phyloP scores from a whole-genome alignment of 2,888 invertebrate species.

The Amiota mariae region DNA sequence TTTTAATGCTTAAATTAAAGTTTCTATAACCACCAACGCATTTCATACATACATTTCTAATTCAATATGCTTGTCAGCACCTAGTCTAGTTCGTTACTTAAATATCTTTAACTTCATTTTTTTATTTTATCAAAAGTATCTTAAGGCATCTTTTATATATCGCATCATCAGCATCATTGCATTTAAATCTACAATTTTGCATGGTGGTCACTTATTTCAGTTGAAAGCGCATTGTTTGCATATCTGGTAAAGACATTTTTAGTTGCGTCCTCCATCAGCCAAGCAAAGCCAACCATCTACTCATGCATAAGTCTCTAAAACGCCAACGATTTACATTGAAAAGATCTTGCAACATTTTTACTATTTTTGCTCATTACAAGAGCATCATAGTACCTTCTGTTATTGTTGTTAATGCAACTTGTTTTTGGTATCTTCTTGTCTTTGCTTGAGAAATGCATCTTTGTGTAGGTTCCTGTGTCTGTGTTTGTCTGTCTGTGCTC shows the following conservation, averaged over 20 bases:
- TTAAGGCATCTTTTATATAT: neutral
- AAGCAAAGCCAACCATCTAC: no score
- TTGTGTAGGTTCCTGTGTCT: neutral
- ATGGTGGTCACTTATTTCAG: conserved; percentile 17
- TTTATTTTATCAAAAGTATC: neutral
- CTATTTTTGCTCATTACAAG: conserved; percentile 20
- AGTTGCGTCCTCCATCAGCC: neutral
- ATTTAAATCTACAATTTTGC: conserved; percentile 7
- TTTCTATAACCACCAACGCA: no score
- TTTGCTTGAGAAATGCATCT: conserved; percentile 12
- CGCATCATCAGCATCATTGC: neutral
- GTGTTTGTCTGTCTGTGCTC: neutral
- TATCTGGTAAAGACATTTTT: conserved; percentile 4
- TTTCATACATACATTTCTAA: neutral
- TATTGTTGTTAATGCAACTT: neutral
- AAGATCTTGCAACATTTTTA: neutral
- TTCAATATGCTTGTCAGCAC: conserved; percentile 10
- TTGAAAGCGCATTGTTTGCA: conserved; percentile 26
- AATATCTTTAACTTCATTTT: neutral
- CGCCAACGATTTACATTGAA: conserved; percentile 1
- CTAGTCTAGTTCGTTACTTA: neutral
- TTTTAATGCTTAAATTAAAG: no score
- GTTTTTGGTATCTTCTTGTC: neutral
- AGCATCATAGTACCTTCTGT: neutral
- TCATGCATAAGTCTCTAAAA: conserved; percentile 7